Conservation (phyloP, 2,797 vertebrate genomes). For the Ciconia nigra region DNA sequence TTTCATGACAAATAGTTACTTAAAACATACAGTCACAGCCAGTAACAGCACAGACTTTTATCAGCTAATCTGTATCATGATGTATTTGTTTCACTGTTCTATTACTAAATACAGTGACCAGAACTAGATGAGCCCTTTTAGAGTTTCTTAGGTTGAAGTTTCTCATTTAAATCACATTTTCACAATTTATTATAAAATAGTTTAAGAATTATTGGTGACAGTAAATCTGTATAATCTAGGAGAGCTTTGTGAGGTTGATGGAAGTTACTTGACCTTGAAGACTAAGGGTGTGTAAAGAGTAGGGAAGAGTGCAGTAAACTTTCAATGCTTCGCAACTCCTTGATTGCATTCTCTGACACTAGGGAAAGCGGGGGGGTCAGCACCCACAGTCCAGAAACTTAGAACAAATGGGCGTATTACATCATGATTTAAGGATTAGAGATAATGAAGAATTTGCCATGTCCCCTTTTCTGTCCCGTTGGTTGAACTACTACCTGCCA, state of each 20-base stretch:
- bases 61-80: background rate
- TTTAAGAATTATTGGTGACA: background rate
- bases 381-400: background rate
- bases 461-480: background rate
- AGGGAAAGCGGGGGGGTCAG: background rate
- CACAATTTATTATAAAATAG: background rate
- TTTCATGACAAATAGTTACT: background rate
- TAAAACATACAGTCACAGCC: background rate
- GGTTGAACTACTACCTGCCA: background rate
- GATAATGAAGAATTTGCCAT: background rate
- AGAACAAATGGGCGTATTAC: background rate
- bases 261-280: constrained; percentile 31
- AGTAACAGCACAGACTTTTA: background rate
- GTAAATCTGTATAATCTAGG: background rate
- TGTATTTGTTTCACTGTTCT: background rate
- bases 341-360: background rate
- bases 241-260: background rate
- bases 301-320: background rate
- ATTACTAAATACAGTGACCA: background rate
- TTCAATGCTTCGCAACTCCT: background rate
- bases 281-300: background rate
- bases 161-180: background rate
- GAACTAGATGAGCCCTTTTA: background rate
- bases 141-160: background rate
- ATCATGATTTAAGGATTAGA: background rate